These are phyloP conservation scores for Drosophila subobscura DNA, from an alignment of 1,140 invertebrate species.

Conservation along the genomic window DNA sequence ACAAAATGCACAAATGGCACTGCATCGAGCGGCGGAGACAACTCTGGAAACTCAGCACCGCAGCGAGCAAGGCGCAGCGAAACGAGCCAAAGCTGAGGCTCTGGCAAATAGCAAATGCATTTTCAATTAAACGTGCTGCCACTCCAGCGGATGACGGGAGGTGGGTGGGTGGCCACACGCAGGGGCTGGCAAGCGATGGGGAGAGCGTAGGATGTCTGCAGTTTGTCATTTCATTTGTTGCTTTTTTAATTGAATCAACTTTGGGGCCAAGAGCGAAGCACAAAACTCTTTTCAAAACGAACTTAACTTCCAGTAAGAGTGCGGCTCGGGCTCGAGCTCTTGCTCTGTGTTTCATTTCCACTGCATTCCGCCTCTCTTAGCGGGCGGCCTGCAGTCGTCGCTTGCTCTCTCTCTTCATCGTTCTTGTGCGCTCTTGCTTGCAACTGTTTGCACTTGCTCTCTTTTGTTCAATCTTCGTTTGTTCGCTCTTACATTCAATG, in stretches of 20 bases:
- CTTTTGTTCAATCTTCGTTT: background rate
- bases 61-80: background rate
- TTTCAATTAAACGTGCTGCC: constrained; percentile 45
- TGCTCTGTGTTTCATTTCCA: constrained; percentile 29
- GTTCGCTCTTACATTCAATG: constrained; percentile 23
- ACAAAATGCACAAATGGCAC: constrained; percentile 42
- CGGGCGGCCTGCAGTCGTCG: background rate
- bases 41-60: too few relatives aligned
- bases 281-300: constrained; percentile 12
- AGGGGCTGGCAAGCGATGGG: background rate
- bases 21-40: background rate
- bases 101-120: constrained; percentile 41
- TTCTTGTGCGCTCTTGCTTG: background rate
- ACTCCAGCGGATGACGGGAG: background rate
- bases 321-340: background rate
- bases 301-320: constrained; percentile 48
- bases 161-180: background rate
- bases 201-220: background rate
- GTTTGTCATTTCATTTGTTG: constrained; percentile 52
- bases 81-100: constrained; percentile 19
- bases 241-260: constrained; percentile 48
- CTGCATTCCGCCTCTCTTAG: constrained; percentile 36
- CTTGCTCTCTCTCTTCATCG: constrained; percentile 1
- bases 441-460: too few relatives aligned
- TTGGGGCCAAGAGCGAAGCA: constrained; percentile 8